Evolutionary conservation across 2,113 vertebrate genomes (phyloP), one percentile per base, ranked within the genome.

Genomic region (Suncus etruscus): DNA sequence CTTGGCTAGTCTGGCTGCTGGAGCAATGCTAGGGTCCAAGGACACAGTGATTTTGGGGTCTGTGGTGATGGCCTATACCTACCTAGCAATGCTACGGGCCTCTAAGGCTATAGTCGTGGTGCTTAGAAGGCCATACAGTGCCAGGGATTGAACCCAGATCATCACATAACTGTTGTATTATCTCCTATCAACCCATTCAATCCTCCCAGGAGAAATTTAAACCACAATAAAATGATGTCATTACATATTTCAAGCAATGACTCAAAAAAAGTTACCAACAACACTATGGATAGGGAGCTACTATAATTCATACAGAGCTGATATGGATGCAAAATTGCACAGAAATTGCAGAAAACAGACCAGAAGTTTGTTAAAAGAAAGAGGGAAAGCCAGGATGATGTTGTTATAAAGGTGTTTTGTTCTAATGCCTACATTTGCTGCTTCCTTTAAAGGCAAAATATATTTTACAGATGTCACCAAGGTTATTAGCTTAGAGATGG

Each of bases 291-390:
- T 48, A 65, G 2, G 20, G 72, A 63, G 8, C 61, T 65, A 73
- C 4, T 25, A 4, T 24, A 82, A 82, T 12, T 58, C 50, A 29
- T 15, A 50, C 2, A 31, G 0, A n/a, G 31, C n/a, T 48, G 22
- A 81, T 2, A 50, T 11, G 20, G 65, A 48, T 74, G 14, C 2
- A 63, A 48, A 74, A 58, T 58, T 70, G 20, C 48, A 31, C 5
- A 87, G 15, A 11, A 12, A 78, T 11, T 77, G 65, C 39, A 63
- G 27, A 84, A 85, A 73, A 32, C 3, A 79, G 58, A 45, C 85
- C 74, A 31, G n/a, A 74, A 77, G 54, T 50, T 66, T 89, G 27
- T 84, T 48, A 20, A 29, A 27, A 15, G 72, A 89, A 87, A 81
- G 68, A 20, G 27, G 29, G 31, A 9, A 47, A 65, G 39, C 8